Percentiles rank a stretch among this genome's conserved stretches.
These are phyloP conservation scores for Periplaneta americana DNA, from an alignment of 1,140 invertebrate species.

Conservation along the genomic window DNA sequence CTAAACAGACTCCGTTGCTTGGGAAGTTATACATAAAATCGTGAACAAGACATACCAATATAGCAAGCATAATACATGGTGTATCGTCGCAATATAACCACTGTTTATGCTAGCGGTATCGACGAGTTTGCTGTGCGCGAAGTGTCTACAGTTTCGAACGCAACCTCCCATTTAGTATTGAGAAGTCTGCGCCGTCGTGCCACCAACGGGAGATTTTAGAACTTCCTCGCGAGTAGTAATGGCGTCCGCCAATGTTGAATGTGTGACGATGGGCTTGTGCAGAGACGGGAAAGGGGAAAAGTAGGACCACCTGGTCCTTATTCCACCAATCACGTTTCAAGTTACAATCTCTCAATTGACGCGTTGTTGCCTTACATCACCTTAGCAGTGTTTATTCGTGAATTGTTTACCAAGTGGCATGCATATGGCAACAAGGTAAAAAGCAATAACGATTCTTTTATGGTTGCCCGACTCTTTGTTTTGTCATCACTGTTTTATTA, in stretches of 20 bases:
- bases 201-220: background rate
- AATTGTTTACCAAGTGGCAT: background rate
- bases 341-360: background rate
- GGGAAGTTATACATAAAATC: background rate
- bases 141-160: background rate
- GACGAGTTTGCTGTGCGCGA: background rate
- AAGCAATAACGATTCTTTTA: background rate
- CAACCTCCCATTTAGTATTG: background rate
- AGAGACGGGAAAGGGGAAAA: background rate
- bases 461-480: background rate
- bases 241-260: background rate
- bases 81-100: background rate
- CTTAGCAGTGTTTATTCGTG: background rate
- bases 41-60: background rate
- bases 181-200: background rate
- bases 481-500: background rate
- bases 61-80: too few relatives aligned
- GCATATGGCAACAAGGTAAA: background rate
- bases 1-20: too few relatives aligned
- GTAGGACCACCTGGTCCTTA: background rate
- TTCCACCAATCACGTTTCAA: background rate
- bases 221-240: background rate
- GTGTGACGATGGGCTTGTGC: background rate
- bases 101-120: background rate
- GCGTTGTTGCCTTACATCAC: background rate